Percentiles rank a stretch among this genome's conserved stretches.
These are phyloP conservation scores for Cyanoliseus patagonus DNA, from an alignment of 2,113 vertebrate species.

Conservation along the genomic window DNA sequence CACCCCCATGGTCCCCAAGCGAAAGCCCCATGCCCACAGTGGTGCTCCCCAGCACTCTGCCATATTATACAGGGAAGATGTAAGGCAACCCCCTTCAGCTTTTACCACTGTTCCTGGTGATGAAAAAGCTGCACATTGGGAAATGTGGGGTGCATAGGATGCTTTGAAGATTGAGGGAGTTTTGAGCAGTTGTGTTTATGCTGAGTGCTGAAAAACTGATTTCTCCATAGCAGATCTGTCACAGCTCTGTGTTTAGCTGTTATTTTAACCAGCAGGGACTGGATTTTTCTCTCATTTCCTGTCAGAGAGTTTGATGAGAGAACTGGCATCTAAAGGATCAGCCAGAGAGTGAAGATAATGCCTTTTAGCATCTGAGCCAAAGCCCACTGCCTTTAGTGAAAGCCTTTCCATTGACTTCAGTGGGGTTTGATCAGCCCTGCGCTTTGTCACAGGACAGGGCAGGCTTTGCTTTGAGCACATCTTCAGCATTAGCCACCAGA, in stretches of 20 bases:
- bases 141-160: neutral
- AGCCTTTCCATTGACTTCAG: neutral
- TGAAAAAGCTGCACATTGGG: neutral
- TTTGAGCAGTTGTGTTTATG: neutral
- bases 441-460: neutral
- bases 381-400: constrained; percentile 4
- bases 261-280: constrained; percentile 26
- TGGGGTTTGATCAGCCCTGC: neutral
- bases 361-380: constrained; percentile 39
- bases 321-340: constrained; percentile 45
- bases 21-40: fast-evolving
- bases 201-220: neutral
- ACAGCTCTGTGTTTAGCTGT: constrained; percentile 16
- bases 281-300: constrained; percentile 50
- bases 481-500: neutral
- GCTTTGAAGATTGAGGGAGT: neutral
- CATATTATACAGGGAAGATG: fast-evolving
- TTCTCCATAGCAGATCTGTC: constrained; percentile 7
- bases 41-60: too few species aligned
- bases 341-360: constrained; percentile 29
- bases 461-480: neutral
- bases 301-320: constrained; percentile 48
- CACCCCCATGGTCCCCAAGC: fast-evolving
- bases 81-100: neutral
- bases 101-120: fast-evolving